These are phyloP conservation scores for Spisula subtruncata DNA, from an alignment of 2,888 invertebrate genomes.

Conservation along the genomic window DNA sequence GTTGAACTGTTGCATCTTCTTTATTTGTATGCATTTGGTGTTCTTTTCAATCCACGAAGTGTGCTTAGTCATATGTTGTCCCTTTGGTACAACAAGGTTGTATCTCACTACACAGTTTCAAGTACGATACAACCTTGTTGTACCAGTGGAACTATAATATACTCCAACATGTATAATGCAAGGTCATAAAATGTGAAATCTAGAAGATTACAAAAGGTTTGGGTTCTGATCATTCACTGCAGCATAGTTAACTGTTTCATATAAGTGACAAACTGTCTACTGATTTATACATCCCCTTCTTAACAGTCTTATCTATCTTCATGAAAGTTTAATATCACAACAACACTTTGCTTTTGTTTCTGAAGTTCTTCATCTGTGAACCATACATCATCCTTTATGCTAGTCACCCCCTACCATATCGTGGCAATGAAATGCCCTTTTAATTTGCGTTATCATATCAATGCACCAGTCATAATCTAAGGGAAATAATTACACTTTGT, in stretches of 20 bases:
- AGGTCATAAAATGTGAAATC: neutral
- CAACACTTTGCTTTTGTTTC: conserved; percentile 41
- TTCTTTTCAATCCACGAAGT: neutral
- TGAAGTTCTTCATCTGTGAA: conserved; percentile 39
- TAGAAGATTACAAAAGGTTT: conserved; percentile 4
- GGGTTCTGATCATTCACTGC: neutral
- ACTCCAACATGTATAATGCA: neutral
- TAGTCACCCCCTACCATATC: conserved; percentile 27
- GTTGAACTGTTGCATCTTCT: too few species aligned
- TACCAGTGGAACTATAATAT: too few species aligned
- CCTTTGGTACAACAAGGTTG: too few species aligned
- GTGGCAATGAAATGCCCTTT: conserved; percentile 40
- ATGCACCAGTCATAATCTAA: conserved; percentile 30
- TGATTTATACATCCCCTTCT: neutral
- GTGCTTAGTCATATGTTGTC: neutral
- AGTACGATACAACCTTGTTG: too few species aligned
- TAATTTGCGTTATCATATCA: conserved; percentile 61
- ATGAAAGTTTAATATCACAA: conserved; percentile 37
- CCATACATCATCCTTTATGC: conserved; percentile 33
- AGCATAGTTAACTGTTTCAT: neutral
- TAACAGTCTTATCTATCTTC: conserved; percentile 21
- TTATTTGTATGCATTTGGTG: neutral
- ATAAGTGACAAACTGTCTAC: conserved; percentile 23
- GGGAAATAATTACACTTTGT: conserved; percentile 64
- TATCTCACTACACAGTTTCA: too few species aligned